Base-by-base conservation (phyloP, 2,888 invertebrate genomes). In the Acleris holmiana region DNA sequence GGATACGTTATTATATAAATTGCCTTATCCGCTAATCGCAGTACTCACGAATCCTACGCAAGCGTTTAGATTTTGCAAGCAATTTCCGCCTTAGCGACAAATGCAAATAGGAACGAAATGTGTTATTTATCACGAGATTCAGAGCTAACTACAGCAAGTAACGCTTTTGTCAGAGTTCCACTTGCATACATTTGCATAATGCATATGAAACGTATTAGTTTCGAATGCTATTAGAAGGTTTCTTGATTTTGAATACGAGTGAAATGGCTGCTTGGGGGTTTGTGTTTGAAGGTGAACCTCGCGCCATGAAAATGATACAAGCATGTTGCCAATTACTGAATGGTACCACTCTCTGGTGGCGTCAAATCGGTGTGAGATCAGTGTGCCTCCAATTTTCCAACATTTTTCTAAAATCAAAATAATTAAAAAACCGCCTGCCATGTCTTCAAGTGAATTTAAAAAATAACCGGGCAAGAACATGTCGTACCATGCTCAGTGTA, bases 41-140 rank as follows among this genome's bases (percentile, higher is more conserved):
- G 53, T 72, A 73, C 71, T 78, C 71, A 54, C 69, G 67, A 75
- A 76, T 75, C 75, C 67, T 79, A 75, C 78, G 73, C 80, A 72
- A 74, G 75, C 77, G 82, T 82, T 72, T 80, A 84, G 83, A 89
- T 87, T 88, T 85, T 82, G 85, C 88, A 84, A 86, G 87, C 86
- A 88, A 88, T 88, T 88, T 86, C 89, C 87, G 85, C 82, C 82
- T 82, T 80, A 83, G 84, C 84, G 85, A 84, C 85, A 78, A 85
- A 87, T 88, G 88, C 86, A 88, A 89, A 89, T 86, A 83, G 80
- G 80, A 84, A 82, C 79, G 82, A 87, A 88, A 88, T 87, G 86
- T 86, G 88, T 88, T 88, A 88, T 89, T 87, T 89, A 89, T 88
- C 87, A 84, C 82, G 75, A 80, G 84, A 85, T 87, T 87, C 86